Percentiles rank a stretch among this genome's conserved stretches.
Evolutionary conservation across 2,888 invertebrate genomes (phyloP).

Genomic region (Rhodophaea formosa): DNA sequence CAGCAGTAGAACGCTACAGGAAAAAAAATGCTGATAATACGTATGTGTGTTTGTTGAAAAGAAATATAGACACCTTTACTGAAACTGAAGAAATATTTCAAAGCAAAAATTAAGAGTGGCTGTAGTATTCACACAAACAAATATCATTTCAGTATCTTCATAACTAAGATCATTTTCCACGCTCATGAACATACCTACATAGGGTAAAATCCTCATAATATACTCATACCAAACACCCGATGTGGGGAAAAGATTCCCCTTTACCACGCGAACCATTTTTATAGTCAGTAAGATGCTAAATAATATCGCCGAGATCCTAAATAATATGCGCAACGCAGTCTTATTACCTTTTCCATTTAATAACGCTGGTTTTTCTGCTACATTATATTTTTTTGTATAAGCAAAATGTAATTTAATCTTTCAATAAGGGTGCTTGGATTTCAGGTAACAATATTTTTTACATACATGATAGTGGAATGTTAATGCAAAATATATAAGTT

Average conservation of each 20-base stretch:
- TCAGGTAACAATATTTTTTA: too few relatives aligned
- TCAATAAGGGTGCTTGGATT: background rate
- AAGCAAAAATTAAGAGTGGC: too few relatives aligned
- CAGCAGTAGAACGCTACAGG: too few relatives aligned
- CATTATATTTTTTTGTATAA: slow-evolving; percentile 3
- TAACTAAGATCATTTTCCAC: background rate
- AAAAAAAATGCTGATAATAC: too few relatives aligned
- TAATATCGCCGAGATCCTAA: slow-evolving; percentile 1
- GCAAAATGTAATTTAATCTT: background rate
- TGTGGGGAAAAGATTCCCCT: background rate
- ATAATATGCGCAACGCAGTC: slow-evolving; percentile 1
- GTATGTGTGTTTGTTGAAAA: too few relatives aligned
- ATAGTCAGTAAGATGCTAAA: slow-evolving; percentile 10
- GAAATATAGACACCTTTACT: too few relatives aligned
- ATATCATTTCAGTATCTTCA: too few relatives aligned
- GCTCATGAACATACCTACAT: background rate
- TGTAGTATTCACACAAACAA: too few relatives aligned
- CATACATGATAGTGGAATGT: too few relatives aligned
- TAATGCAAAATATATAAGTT: too few relatives aligned
- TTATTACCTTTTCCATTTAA: slow-evolving; percentile 12
- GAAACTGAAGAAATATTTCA: too few relatives aligned
- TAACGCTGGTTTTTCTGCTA: slow-evolving; percentile 1
- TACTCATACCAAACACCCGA: background rate
- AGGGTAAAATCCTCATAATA: background rate
- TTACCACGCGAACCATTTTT: slow-evolving; percentile 5